Evolutionary conservation across 2,797 vertebrate species (phyloP).

Genomic region (Semaprochilodus insignis): DNA sequence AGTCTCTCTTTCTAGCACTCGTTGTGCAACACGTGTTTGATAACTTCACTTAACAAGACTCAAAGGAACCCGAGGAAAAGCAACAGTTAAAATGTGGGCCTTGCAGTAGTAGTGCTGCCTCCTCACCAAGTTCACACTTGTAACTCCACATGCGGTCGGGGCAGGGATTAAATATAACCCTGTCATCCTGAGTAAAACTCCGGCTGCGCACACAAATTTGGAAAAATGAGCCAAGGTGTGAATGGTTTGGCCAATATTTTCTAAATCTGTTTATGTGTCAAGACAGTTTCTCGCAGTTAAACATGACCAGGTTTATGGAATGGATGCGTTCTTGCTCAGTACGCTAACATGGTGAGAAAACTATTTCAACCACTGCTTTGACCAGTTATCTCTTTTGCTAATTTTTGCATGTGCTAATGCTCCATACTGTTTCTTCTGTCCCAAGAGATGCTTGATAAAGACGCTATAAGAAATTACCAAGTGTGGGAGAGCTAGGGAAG

Average conservation of each 20-base stretch:
- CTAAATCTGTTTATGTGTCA: not conserved
- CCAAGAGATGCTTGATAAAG: slow-evolving; percentile 22
- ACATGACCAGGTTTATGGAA: not conserved
- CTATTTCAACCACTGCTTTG: not conserved
- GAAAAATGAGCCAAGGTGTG: slow-evolving; percentile 34
- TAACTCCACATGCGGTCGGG: slow-evolving; percentile 78
- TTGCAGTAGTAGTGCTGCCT: slow-evolving; percentile 70
- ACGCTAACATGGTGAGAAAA: not conserved
- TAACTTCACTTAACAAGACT: slow-evolving; percentile 1
- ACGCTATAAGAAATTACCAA: slow-evolving; percentile 9
- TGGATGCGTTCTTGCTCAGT: not conserved
- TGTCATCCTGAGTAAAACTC: slow-evolving; percentile 63
- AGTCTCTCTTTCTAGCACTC: not conserved
- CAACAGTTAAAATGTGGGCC: slow-evolving; percentile 60
- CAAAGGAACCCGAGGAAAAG: slow-evolving; percentile 1
- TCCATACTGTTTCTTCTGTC: slow-evolving; percentile 11
- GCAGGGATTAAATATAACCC: slow-evolving; percentile 75
- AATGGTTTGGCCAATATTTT: slow-evolving; percentile 11
- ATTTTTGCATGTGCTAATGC: slow-evolving; percentile 6
- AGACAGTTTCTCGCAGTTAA: not conserved
- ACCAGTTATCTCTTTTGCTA: not conserved
- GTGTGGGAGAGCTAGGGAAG: slow-evolving; percentile 10
- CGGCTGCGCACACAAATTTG: slow-evolving; percentile 20
- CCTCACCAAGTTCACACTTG: slow-evolving; percentile 77
- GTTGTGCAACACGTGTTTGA: slow-evolving; percentile 45